phyloP scores from a whole-genome alignment of 2,888 invertebrate species.

The Protonemura montana region DNA sequence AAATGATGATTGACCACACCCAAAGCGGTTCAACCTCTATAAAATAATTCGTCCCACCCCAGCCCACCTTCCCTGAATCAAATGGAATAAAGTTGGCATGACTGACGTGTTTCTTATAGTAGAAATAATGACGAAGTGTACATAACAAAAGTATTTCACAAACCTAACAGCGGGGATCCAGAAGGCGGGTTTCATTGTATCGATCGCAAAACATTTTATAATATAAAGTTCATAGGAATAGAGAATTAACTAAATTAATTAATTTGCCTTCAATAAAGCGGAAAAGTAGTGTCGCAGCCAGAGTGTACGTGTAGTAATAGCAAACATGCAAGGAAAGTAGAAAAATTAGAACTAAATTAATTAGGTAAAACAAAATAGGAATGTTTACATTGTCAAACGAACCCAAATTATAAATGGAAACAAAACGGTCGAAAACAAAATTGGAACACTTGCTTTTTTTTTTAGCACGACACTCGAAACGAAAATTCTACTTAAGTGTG shows the following conservation, averaged over 20 bases:
- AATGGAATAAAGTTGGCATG: slow-evolving; percentile 18
- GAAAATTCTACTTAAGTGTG: background rate
- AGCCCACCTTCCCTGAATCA: slow-evolving; percentile 1
- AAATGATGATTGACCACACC: slow-evolving; percentile 39
- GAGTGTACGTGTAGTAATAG: background rate
- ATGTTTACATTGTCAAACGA: background rate
- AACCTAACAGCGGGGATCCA: background rate
- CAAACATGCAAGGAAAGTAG: background rate
- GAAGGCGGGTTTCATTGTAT: background rate
- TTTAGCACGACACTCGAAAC: background rate
- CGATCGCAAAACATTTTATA: background rate
- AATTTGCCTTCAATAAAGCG: background rate
- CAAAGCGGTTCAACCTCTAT: slow-evolving; percentile 26
- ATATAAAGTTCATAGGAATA: background rate
- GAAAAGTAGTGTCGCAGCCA: too few species aligned
- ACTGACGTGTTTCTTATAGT: background rate
- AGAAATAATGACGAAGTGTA: background rate
- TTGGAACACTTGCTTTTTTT: background rate
- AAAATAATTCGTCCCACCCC: slow-evolving; percentile 13
- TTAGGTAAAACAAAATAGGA: background rate
- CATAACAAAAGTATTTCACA: background rate
- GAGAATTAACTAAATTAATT: background rate
- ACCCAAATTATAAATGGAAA: background rate
- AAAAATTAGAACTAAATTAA: background rate
- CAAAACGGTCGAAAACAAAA: background rate